Evolutionary conservation across 2,797 vertebrate genomes (phyloP).

Genomic region (Rhinogobio ventralis): DNA sequence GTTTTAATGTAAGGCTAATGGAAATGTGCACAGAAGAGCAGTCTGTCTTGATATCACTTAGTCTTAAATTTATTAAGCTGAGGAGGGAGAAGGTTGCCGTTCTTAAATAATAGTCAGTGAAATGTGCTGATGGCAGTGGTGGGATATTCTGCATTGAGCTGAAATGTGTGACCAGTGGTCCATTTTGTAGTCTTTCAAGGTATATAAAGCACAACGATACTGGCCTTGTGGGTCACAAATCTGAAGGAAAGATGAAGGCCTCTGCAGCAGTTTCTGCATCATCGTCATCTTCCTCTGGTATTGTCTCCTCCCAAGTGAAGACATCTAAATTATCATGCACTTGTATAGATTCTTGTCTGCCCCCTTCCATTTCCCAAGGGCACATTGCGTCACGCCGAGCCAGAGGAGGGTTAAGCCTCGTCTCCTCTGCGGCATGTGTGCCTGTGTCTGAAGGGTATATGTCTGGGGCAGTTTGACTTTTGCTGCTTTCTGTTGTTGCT

Average conservation of each 20-base stretch:
- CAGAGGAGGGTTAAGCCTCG: slow-evolving; percentile 67
- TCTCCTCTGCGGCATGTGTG: slow-evolving; percentile 57
- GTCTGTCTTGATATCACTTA: slow-evolving; percentile 12
- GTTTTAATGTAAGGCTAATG: slow-evolving; percentile 38
- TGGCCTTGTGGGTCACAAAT: slow-evolving; percentile 68
- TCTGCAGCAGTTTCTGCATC: slow-evolving; percentile 82
- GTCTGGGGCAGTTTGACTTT: neutral
- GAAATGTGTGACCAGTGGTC: neutral
- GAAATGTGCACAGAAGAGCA: slow-evolving; percentile 31
- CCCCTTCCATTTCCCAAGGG: slow-evolving; percentile 76
- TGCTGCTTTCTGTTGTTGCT: slow-evolving; percentile 1
- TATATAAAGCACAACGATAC: slow-evolving; percentile 27
- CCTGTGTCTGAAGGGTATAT: slow-evolving; percentile 34
- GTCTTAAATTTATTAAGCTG: slow-evolving; percentile 7
- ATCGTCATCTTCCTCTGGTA: slow-evolving; percentile 76
- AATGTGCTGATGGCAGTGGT: neutral
- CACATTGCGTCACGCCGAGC: slow-evolving; percentile 74
- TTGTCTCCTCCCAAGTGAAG: slow-evolving; percentile 81
- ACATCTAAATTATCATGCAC: slow-evolving; percentile 70
- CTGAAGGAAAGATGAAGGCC: slow-evolving; percentile 78
- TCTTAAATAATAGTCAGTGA: neutral
- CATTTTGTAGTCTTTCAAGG: slow-evolving; percentile 20
- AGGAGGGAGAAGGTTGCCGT: slow-evolving; percentile 1
- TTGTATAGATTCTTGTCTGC: slow-evolving; percentile 61
- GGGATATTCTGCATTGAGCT: slow-evolving; percentile 1